These are phyloP conservation scores for Ectropis crepuscularia DNA, from an alignment of 2,888 invertebrate species.

Conservation along the genomic window DNA sequence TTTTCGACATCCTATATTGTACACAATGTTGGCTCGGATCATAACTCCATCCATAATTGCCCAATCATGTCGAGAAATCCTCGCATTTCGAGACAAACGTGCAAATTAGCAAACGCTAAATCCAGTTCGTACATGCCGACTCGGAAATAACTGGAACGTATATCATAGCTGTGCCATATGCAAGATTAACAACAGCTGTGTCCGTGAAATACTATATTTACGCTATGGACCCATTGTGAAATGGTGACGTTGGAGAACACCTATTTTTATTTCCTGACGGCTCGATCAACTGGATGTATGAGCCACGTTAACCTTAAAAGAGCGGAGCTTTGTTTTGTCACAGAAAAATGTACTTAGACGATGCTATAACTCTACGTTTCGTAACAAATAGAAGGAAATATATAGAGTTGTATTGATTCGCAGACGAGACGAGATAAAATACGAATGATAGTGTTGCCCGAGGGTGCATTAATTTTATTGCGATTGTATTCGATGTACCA, in stretches of 20 bases:
- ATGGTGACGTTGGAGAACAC: slow-evolving; percentile 24
- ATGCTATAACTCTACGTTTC: slow-evolving; percentile 5
- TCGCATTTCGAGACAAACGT: slow-evolving; percentile 12
- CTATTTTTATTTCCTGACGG: slow-evolving; percentile 29
- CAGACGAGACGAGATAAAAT: slow-evolving; percentile 24
- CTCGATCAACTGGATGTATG: slow-evolving; percentile 28
- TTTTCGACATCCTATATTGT: not conserved
- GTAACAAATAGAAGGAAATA: slow-evolving; percentile 3
- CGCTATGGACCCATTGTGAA: slow-evolving; percentile 24
- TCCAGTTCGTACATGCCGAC: slow-evolving; percentile 3
- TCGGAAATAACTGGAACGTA: slow-evolving; percentile 24
- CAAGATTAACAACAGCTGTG: slow-evolving; percentile 24
- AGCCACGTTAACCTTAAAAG: slow-evolving; percentile 27
- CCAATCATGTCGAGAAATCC: slow-evolving; percentile 13
- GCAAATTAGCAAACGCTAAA: slow-evolving; percentile 23
- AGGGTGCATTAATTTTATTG: slow-evolving; percentile 35
- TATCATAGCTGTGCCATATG: slow-evolving; percentile 19
- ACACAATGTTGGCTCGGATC: too few relatives aligned
- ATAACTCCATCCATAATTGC: slow-evolving; percentile 2
- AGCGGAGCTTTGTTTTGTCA: slow-evolving; percentile 25
- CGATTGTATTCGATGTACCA: slow-evolving; percentile 19
- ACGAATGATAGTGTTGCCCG: slow-evolving; percentile 14
- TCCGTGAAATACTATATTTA: slow-evolving; percentile 27
- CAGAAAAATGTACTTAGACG: slow-evolving; percentile 19
- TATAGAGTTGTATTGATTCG: slow-evolving; percentile 21